These are phyloP conservation scores for Acanthaster planci DNA, from an alignment of 35 echinoderm and acorn worm genomes.

Conservation along the genomic window DNA sequence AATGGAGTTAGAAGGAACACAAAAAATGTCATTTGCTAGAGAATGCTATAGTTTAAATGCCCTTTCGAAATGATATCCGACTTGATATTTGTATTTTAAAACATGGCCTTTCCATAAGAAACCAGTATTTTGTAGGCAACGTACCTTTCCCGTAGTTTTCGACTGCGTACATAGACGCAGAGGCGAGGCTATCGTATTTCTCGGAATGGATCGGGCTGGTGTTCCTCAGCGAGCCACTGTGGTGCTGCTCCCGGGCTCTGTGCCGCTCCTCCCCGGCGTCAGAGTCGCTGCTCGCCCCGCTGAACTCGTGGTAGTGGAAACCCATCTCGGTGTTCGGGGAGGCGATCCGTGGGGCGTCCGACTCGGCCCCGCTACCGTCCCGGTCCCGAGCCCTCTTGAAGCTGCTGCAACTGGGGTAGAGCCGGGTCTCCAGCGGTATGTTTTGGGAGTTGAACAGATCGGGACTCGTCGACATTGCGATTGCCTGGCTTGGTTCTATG, in stretches of 20 bases:
- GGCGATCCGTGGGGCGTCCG: neutral
- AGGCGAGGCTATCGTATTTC: neutral
- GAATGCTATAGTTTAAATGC: too few species aligned
- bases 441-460: conserved; percentile 5
- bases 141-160: neutral
- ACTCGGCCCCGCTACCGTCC: neutral
- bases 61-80: too few species aligned
- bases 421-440: neutral
- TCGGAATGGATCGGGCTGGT: neutral
- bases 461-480: neutral
- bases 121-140: too few species aligned
- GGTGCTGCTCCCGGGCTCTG: neutral
- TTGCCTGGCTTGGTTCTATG: conserved; percentile 14
- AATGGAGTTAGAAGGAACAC: too few species aligned
- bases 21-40: too few species aligned
- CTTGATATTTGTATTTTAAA: too few species aligned
- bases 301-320: conserved; percentile 22
- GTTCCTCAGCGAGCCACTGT: neutral
- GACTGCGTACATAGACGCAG: neutral
- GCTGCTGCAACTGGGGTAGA: neutral
- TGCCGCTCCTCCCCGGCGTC: conserved; percentile 23
- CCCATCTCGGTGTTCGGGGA: conserved; percentile 1
- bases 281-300: conserved; percentile 20
- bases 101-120: too few species aligned
- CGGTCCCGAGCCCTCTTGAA: neutral